Evolutionary conservation across 2,797 vertebrate genomes (phyloP).

Genomic region (Sardinella longiceps): DNA sequence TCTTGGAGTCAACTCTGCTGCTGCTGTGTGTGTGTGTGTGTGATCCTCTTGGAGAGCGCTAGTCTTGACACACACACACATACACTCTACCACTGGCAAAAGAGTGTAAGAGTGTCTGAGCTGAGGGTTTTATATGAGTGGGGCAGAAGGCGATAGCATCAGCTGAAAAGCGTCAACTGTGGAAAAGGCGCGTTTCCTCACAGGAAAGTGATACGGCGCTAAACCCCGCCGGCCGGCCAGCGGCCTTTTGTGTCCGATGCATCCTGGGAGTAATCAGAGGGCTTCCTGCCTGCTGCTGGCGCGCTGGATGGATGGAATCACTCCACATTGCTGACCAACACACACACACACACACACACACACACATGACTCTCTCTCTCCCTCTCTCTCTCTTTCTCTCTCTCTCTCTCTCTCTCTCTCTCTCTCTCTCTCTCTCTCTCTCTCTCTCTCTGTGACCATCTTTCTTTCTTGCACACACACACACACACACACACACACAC

Average conservation of each 20-base stretch:
- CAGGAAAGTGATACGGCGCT: constrained; percentile 30
- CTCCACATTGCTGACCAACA: not conserved
- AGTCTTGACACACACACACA: not conserved
- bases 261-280: constrained; percentile 40
- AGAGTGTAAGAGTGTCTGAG: not conserved
- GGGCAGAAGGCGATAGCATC: not conserved
- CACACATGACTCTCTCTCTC: too few relatives aligned
- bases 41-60: not conserved
- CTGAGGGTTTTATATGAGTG: not conserved
- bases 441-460: too few relatives aligned
- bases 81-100: too few relatives aligned
- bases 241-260: constrained; percentile 27
- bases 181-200: not conserved
- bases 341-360: constrained; percentile 6
- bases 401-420: too few relatives aligned
- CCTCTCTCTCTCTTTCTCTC: too few relatives aligned
- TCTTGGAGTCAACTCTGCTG: not conserved
- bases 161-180: not conserved
- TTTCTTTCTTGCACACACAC: too few relatives aligned
- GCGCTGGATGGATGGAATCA: not conserved
- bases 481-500: not conserved
- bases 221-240: constrained; percentile 13
- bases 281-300: not conserved
- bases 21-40: too few relatives aligned
- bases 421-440: too few relatives aligned